Conservation (phyloP, 1,140 invertebrate genomes). For the fruit fly (Drosophila melanogaster) region DNA sequence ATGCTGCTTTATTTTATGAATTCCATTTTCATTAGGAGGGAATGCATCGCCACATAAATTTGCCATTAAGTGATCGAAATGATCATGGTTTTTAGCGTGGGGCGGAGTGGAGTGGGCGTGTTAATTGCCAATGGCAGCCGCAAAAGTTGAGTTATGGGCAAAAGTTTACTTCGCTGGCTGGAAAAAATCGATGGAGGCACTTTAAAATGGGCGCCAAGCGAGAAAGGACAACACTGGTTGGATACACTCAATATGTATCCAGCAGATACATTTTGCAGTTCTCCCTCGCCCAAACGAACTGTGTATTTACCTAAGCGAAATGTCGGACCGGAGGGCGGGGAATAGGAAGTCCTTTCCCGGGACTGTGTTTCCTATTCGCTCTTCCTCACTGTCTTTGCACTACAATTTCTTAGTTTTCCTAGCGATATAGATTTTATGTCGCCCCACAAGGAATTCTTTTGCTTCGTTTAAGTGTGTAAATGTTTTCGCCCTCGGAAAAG, state of each 20-base stretch:
- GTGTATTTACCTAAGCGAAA: constrained; percentile 48
- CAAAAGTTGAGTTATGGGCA: constrained; percentile 54
- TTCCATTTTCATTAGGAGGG: constrained; percentile 58
- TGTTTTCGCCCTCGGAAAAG: constrained; percentile 52
- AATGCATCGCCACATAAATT: constrained; percentile 67
- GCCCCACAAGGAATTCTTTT: constrained; percentile 50
- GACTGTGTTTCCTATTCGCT: constrained; percentile 8
- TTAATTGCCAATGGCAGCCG: constrained; percentile 47
- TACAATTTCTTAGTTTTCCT: constrained; percentile 55
- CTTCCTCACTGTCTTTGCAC: constrained; percentile 32
- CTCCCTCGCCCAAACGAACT: constrained; percentile 22
- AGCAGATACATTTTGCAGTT: constrained; percentile 30
- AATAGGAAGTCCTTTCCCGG: constrained; percentile 10
- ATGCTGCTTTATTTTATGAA: constrained; percentile 52
- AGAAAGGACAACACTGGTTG: constrained; percentile 19
- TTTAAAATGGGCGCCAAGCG: constrained; percentile 38
- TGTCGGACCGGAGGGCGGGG: constrained; percentile 4
- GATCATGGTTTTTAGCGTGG: constrained; percentile 15
- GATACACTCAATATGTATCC: constrained; percentile 26
- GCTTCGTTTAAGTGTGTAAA: constrained; percentile 62
- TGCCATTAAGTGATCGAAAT: constrained; percentile 53
- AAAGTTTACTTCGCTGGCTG: neutral
- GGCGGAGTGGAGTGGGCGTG: constrained; percentile 28
- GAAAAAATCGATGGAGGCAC: constrained; percentile 46
- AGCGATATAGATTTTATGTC: constrained; percentile 54